phyloP scores from a whole-genome alignment of 2,888 invertebrate species.

The Temnothorax rugatulus region DNA sequence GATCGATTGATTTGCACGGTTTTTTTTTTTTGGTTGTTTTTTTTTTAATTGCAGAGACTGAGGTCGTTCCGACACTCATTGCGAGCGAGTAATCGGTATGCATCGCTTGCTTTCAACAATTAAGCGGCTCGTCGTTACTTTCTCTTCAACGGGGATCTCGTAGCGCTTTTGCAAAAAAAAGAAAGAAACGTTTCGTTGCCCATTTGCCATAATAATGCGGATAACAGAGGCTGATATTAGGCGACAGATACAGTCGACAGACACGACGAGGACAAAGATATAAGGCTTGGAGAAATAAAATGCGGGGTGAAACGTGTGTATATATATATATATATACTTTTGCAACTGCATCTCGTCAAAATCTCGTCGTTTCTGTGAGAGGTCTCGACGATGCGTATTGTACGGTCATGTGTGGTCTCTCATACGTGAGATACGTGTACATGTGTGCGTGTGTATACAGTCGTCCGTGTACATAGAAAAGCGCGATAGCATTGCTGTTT shows the following conservation, averaged over 20 bases:
- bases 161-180: constrained; percentile 56
- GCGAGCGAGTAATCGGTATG: constrained; percentile 29
- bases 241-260: constrained; percentile 67
- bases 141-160: constrained; percentile 60
- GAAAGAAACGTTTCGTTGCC: constrained; percentile 55
- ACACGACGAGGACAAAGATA: constrained; percentile 50
- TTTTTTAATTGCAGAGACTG: background rate
- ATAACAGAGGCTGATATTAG: constrained; percentile 63
- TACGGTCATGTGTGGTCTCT: background rate
- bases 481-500: constrained; percentile 35
- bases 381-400: background rate
- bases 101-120: constrained; percentile 28
- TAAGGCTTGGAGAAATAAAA: constrained; percentile 34
- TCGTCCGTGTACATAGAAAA: constrained; percentile 33
- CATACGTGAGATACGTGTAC: constrained; percentile 17
- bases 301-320: constrained; percentile 5
- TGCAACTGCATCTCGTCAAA: background rate
- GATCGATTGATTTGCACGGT: constrained; percentile 47
- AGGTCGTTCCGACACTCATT: constrained; percentile 13
- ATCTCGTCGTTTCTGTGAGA: background rate
- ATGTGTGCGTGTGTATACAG: background rate
- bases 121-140: constrained; percentile 46
- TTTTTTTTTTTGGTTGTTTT: background rate
- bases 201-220: constrained; percentile 56
- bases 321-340: background rate